phyloP scores from a whole-genome alignment of 1,140 invertebrate species.

The Diorhabda sublineata region DNA sequence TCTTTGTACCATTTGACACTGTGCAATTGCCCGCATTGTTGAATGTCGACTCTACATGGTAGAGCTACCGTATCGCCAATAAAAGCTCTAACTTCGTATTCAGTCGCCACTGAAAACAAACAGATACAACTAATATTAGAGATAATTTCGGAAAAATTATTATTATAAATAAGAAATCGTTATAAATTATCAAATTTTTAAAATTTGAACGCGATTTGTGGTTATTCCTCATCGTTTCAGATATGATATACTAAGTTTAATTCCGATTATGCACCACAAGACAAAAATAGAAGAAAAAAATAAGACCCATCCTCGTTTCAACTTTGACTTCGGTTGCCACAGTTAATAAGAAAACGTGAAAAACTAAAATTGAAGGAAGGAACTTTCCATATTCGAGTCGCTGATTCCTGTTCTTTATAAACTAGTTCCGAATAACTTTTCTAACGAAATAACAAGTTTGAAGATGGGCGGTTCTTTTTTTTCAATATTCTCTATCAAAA shows the following conservation, averaged over 20 bases:
- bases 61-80: conserved; percentile 65
- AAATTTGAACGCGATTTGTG: no score
- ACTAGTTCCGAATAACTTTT: not conserved
- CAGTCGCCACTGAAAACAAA: conserved; percentile 39
- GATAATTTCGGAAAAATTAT: not conserved
- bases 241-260: no score
- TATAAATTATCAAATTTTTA: no score
- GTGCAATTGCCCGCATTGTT: conserved; percentile 75
- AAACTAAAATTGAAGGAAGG: conserved; percentile 2
- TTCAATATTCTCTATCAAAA: no score
- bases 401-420: not conserved
- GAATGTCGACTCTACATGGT: conserved; percentile 70
- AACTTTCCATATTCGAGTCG: conserved; percentile 1
- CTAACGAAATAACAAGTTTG: conserved; percentile 1
- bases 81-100: conserved; percentile 39
- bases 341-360: conserved; percentile 31
- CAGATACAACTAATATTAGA: not conserved
- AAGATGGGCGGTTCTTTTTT: no score
- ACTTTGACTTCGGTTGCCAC: conserved; percentile 38
- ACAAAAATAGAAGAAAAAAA: no score
- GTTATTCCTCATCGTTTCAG: no score
- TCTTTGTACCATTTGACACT: conserved; percentile 88
- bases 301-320: conserved; percentile 22
- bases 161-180: not conserved
- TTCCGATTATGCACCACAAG: no score